Conservation (phyloP, 2,888 invertebrate species). For the Lacanobia oleracea region DNA sequence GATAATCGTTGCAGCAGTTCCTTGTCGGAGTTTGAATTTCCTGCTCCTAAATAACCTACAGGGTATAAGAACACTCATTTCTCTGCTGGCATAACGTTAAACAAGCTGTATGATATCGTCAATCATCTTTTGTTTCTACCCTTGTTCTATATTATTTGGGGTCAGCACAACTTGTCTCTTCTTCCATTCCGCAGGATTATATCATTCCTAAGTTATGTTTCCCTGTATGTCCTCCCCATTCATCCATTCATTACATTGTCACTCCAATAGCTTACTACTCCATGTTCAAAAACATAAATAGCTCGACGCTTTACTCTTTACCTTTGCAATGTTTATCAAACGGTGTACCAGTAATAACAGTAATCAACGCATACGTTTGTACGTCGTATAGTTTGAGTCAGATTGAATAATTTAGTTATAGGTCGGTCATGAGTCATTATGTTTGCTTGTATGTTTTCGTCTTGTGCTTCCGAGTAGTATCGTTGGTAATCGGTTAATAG, state of each 20-base stretch:
- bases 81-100: not conserved
- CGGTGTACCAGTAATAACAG: constrained; percentile 43
- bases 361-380: constrained; percentile 46
- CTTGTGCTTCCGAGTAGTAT: constrained; percentile 17
- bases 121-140: not conserved
- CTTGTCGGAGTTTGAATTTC: not conserved
- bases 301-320: constrained; percentile 48
- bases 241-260: not conserved
- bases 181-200: not conserved
- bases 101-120: not conserved
- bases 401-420: constrained; percentile 44
- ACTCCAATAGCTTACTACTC: constrained; percentile 9
- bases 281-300: constrained; percentile 72
- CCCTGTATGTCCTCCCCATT: not conserved
- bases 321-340: constrained; percentile 54
- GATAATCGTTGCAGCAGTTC: not conserved
- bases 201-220: not conserved
- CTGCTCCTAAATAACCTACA: not conserved
- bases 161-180: not conserved
- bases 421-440: constrained; percentile 49
- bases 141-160: not conserved
- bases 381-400: constrained; percentile 33
- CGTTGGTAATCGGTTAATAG: constrained; percentile 31
- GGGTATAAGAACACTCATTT: too few relatives aligned
- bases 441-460: constrained; percentile 42